Percentiles rank a stretch among this genome's conserved stretches.
Conservation (phyloP, 2,113 vertebrate species). For the Anthoscopus minutus region DNA sequence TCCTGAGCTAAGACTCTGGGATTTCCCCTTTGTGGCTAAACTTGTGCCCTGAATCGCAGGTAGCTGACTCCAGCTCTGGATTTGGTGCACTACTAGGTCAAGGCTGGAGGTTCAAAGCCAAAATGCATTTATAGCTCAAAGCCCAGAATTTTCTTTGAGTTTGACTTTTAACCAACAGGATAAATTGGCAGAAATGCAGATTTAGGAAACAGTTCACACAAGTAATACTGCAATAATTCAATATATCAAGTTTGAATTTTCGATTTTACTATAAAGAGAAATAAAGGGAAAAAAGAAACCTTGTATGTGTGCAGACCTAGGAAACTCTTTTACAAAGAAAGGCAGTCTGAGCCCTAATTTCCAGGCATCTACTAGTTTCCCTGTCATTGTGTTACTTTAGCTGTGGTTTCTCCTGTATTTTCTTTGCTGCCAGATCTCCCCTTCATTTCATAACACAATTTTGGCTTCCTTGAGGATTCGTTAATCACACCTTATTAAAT, state of each 20-base stretch:
- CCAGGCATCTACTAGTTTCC: background rate
- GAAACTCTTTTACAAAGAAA: background rate
- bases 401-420: constrained; percentile 36
- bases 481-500: constrained; percentile 63
- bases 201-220: background rate
- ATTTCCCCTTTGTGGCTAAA: background rate
- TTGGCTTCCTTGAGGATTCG: constrained; percentile 45
- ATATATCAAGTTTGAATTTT: background rate
- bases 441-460: constrained; percentile 28
- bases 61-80: background rate
- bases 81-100: background rate
- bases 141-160: background rate
- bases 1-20: background rate
- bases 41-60: background rate
- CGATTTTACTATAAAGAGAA: background rate
- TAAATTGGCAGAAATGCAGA: background rate
- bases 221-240: background rate
- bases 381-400: background rate
- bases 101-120: background rate
- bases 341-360: background rate
- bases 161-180: background rate
- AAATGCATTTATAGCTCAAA: background rate
- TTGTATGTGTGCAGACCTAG: background rate
- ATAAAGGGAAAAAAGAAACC: background rate
- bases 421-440: constrained; percentile 29